Evolutionary conservation across 2,113 vertebrate genomes (phyloP).

Genomic region (Cervus canadensis): DNA sequence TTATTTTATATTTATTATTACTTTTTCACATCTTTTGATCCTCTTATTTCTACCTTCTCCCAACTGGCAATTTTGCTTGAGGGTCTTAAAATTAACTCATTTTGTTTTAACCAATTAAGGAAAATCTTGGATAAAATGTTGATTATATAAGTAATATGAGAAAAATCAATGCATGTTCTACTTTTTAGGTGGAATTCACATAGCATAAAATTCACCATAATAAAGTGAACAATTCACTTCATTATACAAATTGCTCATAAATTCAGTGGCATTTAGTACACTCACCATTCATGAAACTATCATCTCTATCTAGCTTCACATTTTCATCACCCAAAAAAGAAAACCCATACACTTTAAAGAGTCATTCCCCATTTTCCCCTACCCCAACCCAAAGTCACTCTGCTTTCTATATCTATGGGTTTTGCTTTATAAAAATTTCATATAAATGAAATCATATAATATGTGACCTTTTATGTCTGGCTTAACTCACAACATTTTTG

Average conservation of each 20-base stretch:
- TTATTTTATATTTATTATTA: background rate
- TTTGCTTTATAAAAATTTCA: background rate
- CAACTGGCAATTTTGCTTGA: background rate
- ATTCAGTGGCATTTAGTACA: background rate
- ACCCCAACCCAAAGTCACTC: background rate
- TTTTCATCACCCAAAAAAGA: background rate
- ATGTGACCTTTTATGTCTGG: background rate
- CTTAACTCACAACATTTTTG: background rate
- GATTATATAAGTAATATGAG: background rate
- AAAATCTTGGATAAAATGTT: background rate
- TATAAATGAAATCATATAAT: background rate
- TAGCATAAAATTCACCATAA: background rate
- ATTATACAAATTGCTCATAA: background rate
- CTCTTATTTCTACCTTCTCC: background rate
- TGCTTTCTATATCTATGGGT: background rate
- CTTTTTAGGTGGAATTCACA: background rate
- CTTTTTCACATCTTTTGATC: background rate
- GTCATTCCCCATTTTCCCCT: background rate
- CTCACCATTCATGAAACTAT: background rate
- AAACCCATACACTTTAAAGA: background rate
- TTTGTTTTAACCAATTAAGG: background rate
- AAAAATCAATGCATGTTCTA: background rate
- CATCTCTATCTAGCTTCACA: background rate
- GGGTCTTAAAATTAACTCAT: background rate
- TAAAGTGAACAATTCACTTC: background rate